Conservation (phyloP, 2,797 vertebrate genomes). For the Loriculus beryllinus region DNA sequence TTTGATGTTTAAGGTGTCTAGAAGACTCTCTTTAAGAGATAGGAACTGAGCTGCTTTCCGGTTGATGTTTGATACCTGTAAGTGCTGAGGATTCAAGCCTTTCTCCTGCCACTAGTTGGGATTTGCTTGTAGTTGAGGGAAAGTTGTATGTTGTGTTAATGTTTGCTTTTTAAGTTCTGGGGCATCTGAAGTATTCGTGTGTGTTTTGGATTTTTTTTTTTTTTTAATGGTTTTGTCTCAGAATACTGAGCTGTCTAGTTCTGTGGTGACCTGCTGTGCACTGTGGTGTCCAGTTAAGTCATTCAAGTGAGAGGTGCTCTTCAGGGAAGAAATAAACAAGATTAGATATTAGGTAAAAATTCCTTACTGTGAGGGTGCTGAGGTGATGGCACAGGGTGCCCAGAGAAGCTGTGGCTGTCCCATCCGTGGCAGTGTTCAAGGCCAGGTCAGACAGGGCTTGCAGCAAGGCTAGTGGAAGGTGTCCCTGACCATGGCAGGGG, state of each 20-base stretch:
- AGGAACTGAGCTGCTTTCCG: neutral
- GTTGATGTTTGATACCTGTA: neutral
- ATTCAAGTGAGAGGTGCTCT: neutral
- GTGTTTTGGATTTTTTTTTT: neutral
- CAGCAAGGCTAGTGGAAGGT: neutral
- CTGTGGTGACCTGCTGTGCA: neutral
- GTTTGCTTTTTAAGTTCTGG: neutral
- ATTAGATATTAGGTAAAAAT: neutral
- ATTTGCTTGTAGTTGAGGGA: neutral
- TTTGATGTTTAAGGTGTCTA: neutral
- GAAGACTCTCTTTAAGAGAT: neutral
- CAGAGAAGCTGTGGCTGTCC: neutral
- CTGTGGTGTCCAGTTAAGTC: neutral
- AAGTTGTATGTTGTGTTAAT: neutral
- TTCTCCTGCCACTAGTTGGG: neutral
- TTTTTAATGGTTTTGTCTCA: neutral
- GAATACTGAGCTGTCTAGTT: neutral
- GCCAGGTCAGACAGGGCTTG: neutral
- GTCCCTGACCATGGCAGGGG: neutral
- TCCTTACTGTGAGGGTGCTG: neutral
- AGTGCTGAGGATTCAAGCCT: neutral
- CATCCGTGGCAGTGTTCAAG: neutral
- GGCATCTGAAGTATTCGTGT: accelerated
- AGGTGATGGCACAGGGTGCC: neutral
- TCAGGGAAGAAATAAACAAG: neutral